A percentile compares a stretch with the other conserved stretches of the same genome.
Conservation (phyloP, 2,113 vertebrate genomes). For the Oplegnathus fasciatus region DNA sequence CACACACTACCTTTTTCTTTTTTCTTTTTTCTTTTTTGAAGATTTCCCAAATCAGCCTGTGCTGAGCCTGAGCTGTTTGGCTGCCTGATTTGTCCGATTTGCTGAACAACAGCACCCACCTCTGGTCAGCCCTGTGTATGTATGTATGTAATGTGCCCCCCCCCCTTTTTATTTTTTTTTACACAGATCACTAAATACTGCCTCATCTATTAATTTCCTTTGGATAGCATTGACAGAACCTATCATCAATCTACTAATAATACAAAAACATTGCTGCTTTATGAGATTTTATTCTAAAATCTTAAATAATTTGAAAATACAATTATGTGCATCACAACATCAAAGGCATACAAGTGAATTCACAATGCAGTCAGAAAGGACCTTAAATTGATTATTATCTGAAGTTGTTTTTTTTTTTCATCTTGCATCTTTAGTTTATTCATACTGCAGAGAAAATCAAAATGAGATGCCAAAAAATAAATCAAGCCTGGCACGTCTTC, state of each 20-base stretch:
- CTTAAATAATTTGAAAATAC: constrained; percentile 20
- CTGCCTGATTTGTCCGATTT: constrained; percentile 29
- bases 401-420: neutral
- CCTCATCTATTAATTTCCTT: neutral
- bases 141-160: too few relatives aligned
- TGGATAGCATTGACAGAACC: neutral
- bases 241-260: neutral
- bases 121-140: constrained; percentile 29
- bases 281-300: constrained; percentile 40
- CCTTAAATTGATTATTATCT: neutral
- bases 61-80: constrained; percentile 1
- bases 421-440: constrained; percentile 18
- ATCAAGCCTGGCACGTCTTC: neutral
- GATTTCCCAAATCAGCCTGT: constrained; percentile 27
- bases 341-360: constrained; percentile 8
- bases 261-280: constrained; percentile 16
- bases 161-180: too few relatives aligned
- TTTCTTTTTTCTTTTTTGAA: neutral
- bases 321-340: constrained; percentile 8
- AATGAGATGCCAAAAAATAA: neutral
- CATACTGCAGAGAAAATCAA: constrained; percentile 9
- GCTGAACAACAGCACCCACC: constrained; percentile 62
- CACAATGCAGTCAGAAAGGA: neutral
- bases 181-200: neutral
- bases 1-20: constrained; percentile 29